Base-by-base conservation (phyloP, 2,888 invertebrate genomes). In the Pyrrhia umbra region DNA sequence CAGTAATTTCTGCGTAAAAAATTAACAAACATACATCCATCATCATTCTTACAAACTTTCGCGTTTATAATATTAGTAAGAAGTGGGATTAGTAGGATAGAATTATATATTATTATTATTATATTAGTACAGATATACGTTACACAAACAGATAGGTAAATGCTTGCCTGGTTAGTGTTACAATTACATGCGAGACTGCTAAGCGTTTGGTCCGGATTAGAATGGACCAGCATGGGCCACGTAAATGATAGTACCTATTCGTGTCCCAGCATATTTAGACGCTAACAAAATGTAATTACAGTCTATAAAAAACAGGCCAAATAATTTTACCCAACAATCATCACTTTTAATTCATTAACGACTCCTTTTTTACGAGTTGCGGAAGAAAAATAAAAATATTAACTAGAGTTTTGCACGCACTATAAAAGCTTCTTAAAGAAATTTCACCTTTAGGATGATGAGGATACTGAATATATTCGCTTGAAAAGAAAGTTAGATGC, bases 291-390 rank as follows among this genome's bases (percentile, higher is more conserved):
- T 13, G 13, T 49, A 71, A 65, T 50, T 30, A 51, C 21, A 46
- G 8, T 10, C 27, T 6, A 30, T 27, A 25, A 16, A 45, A 46
- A 49, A 50, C 63, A 23, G 9, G 10, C 42, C 30, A 18, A 16
- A 52, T 61, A 50, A 67, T 60, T 68, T 72, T 21, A 43, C 20
- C 30, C 51, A 34, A 39, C 27, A 59, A 59, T 56, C 64, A 67
- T 42, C 64, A 43, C 64, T 73, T 59, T 50, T 47, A 60, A 67
- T 65, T 49, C 49, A 52, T 54, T 67, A 67, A 63, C 51, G 60
- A 47, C 51, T 39, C 34, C 5, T 27, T 47, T 68, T 78, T 78
- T 75, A 78, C 47, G 69, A 68, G 34, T 52, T 52, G 8, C 34
- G 62, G 51, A 61, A 68, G 62, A 54, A 67, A 56, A 65, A 39